Conservation (phyloP, 2,888 invertebrate genomes). For the Bembecia ichneumoniformis region DNA sequence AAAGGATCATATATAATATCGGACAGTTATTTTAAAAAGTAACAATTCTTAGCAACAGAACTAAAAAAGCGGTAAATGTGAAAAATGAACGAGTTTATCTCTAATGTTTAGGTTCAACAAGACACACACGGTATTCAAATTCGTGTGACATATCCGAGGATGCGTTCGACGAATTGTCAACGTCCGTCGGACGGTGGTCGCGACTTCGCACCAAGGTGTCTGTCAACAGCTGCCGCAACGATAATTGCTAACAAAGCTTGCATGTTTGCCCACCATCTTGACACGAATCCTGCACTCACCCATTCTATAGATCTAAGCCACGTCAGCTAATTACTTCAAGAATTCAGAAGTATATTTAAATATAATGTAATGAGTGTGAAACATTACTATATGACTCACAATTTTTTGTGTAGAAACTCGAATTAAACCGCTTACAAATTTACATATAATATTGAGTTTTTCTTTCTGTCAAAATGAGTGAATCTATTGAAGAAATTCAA, state of each 20-base stretch:
- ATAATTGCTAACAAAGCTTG: slow-evolving; percentile 65
- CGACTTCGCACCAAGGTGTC: slow-evolving; percentile 65
- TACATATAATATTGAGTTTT: no score
- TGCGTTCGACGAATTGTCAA: slow-evolving; percentile 59
- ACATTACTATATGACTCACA: no score
- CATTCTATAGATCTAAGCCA: slow-evolving; percentile 14
- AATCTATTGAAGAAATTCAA: no score
- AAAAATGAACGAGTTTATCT: slow-evolving; percentile 34
- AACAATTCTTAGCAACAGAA: no score
- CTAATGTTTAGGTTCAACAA: slow-evolving; percentile 38
- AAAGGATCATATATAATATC: no score
- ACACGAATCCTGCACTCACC: slow-evolving; percentile 19
- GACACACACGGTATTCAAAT: slow-evolving; percentile 25
- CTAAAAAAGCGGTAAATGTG: slow-evolving; percentile 29
- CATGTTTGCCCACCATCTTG: slow-evolving; percentile 50
- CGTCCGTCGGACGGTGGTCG: slow-evolving; percentile 62
- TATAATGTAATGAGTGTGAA: no score
- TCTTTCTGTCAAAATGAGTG: no score
- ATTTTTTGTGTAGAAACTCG: no score
- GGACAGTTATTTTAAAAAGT: no score
- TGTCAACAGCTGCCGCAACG: slow-evolving; percentile 59
- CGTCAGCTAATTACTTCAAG: slow-evolving; percentile 16
- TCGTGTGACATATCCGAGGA: slow-evolving; percentile 27
- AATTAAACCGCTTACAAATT: no score
- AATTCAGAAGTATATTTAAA: background rate